A percentile compares a stretch with the other conserved stretches of the same genome.
phyloP scores from a whole-genome alignment of 1,140 invertebrate genomes.

The Bombus picipes region DNA sequence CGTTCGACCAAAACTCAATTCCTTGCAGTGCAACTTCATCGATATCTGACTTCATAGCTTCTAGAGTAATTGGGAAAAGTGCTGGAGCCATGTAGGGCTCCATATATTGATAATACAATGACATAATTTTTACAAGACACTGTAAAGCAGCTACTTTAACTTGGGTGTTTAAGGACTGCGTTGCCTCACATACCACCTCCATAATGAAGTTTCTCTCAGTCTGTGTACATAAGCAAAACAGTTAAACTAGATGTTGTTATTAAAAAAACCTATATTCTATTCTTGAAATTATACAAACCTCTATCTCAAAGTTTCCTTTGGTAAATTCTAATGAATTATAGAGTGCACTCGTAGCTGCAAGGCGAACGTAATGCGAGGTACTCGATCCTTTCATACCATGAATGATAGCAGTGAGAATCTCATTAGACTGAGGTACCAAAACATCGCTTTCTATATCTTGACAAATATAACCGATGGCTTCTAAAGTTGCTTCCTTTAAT shows the following conservation, averaged over 20 bases:
- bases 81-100: conserved; percentile 99
- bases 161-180: conserved; percentile 92
- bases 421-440: conserved; percentile 95
- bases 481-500: conserved; percentile 97
- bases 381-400: conserved; percentile 96
- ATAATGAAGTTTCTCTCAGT: conserved; percentile 99
- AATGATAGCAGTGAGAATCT: conserved; percentile 99
- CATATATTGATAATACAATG: conserved; percentile 99
- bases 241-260: background rate
- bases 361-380: conserved; percentile 91
- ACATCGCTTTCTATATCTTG: conserved; percentile 95
- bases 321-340: conserved; percentile 99
- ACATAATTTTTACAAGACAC: conserved; percentile 99
- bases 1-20: conserved; percentile 99
- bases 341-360: conserved; percentile 98
- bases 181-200: conserved; percentile 98
- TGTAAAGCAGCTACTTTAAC: conserved; percentile 97
- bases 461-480: conserved; percentile 96
- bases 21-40: conserved; percentile 99
- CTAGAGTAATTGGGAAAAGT: conserved; percentile 98
- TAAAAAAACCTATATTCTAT: background rate
- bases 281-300: conserved; percentile 82
- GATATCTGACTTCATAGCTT: conserved; percentile 98
- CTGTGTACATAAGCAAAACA: conserved; percentile 75
- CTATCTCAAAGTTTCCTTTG: conserved; percentile 98